Evolutionary conservation across 2,113 vertebrate genomes (phyloP).

Genomic region (Rhynchomys soricoides): DNA sequence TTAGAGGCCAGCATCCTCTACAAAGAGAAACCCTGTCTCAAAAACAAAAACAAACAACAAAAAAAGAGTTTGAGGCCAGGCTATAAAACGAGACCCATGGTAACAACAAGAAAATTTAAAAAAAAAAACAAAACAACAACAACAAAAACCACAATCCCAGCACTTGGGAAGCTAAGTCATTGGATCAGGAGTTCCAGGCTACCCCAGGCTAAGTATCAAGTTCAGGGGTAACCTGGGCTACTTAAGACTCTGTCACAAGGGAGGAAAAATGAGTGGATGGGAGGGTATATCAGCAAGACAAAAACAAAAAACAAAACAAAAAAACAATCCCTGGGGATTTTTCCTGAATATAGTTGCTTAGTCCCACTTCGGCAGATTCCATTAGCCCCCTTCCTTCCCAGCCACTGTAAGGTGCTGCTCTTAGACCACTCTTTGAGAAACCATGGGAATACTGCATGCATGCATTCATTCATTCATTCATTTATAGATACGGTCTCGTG

Average conservation of each 20-base stretch:
- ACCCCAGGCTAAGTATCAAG: not conserved
- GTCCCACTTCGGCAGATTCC: not conserved
- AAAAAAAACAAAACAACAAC: not conserved
- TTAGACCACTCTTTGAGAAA: not conserved
- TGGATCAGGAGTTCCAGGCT: not conserved
- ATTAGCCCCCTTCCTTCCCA: not conserved
- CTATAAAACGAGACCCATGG: not conserved
- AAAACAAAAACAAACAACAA: not conserved
- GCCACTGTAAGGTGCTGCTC: not conserved
- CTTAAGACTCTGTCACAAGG: not conserved
- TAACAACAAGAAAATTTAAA: not conserved
- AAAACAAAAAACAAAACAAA: not conserved
- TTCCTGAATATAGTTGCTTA: too few relatives aligned
- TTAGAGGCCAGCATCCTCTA: not conserved
- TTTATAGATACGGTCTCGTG: not conserved
- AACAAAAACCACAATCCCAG: not conserved
- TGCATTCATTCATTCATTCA: not conserved
- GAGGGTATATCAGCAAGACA: not conserved
- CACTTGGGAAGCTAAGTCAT: not conserved
- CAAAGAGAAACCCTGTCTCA: not conserved
- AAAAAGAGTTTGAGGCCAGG: not conserved
- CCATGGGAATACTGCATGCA: not conserved
- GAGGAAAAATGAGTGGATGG: not conserved
- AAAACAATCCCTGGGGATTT: not conserved
- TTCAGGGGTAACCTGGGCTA: not conserved